phyloP scores from a whole-genome alignment of 2,113 vertebrate genomes.

The Sceloporus tristichus region DNA sequence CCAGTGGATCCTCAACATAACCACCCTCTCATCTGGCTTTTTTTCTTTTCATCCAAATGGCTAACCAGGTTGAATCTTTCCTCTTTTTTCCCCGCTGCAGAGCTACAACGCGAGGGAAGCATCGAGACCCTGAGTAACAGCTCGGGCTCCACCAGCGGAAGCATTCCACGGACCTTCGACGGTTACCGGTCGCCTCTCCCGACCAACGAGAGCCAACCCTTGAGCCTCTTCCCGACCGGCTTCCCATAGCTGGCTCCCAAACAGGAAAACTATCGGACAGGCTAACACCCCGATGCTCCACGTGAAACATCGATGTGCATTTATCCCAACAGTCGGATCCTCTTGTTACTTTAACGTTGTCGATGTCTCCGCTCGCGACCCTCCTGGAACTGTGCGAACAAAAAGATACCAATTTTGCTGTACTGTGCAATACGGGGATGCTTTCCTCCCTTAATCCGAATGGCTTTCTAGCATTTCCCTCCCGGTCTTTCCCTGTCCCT shows the following conservation, averaged over 20 bases:
- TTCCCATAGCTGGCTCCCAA: conserved; percentile 81
- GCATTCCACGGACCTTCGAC: conserved; percentile 96
- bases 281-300: neutral
- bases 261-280: neutral
- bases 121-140: conserved; percentile 99
- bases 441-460: conserved; percentile 47
- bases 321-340: conserved; percentile 28
- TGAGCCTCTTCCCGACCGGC: conserved; percentile 94
- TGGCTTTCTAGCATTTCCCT: conserved; percentile 41
- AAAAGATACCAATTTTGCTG: conserved; percentile 47
- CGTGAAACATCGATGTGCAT: conserved; percentile 5
- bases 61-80: conserved; percentile 68
- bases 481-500: too few species aligned
- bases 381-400: conserved; percentile 60
- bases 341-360: neutral
- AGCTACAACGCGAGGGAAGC: conserved; percentile 98
- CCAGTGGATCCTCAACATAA: neutral
- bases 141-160: conserved; percentile 97
- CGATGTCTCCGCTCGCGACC: conserved; percentile 37
- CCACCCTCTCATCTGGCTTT: neutral
- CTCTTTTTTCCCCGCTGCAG: conserved; percentile 80
- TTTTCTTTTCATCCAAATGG: neutral
- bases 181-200: conserved; percentile 95
- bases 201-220: conserved; percentile 95
- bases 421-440: conserved; percentile 64